Conservation (phyloP, 2,888 invertebrate genomes). For the Synanthedon myopaeformis region DNA sequence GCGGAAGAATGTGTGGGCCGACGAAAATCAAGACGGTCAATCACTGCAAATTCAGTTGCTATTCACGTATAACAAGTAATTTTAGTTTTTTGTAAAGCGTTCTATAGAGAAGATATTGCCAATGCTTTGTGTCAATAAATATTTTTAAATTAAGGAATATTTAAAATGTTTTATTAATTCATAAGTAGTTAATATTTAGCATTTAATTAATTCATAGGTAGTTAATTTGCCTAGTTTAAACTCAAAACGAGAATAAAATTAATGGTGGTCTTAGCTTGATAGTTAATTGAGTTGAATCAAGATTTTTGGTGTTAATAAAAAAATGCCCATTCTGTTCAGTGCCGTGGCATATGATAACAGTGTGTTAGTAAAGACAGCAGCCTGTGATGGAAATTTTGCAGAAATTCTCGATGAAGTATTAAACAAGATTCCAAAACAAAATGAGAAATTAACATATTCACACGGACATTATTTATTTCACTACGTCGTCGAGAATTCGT, state of each 20-base stretch:
- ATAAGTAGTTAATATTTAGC: too few species aligned
- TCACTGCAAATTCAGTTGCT: neutral
- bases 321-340: conserved; percentile 92
- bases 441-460: conserved; percentile 90
- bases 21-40: neutral
- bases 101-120: too few species aligned
- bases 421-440: conserved; percentile 78
- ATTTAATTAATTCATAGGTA: too few species aligned
- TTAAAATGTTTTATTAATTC: too few species aligned
- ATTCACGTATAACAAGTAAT: too few species aligned
- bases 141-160: too few species aligned
- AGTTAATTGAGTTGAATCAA: too few species aligned
- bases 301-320: conserved; percentile 2
- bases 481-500: conserved; percentile 83
- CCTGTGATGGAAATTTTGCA: conserved; percentile 92
- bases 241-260: too few species aligned
- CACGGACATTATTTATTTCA: conserved; percentile 77
- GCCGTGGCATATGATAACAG: conserved; percentile 84
- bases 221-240: too few species aligned
- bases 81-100: too few species aligned
- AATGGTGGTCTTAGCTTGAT: too few species aligned
- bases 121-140: too few species aligned
- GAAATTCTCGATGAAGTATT: conserved; percentile 92
- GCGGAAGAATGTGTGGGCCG: neutral
- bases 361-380: conserved; percentile 86